Evolutionary conservation across 2,797 vertebrate genomes (phyloP), one percentile per base, ranked within the genome.

Genomic region (Trematomus bernacchii): DNA sequence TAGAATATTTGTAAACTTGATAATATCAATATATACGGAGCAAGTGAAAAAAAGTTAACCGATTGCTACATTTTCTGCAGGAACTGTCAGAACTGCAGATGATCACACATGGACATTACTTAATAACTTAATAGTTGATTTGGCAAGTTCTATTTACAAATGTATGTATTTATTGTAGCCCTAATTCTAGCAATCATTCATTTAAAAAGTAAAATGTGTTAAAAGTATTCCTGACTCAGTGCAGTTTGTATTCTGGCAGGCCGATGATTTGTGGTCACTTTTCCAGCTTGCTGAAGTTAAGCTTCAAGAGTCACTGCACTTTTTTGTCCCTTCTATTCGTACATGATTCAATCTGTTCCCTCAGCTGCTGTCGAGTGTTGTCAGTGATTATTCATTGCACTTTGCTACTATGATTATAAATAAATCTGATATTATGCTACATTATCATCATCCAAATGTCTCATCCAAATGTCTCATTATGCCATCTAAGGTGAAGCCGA

Each of bases 361-460:
- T 54, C 33, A 55, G 33, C 42, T 4, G 58, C 43, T 58, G 19
- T 10, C 61, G n/a, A 73, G 14, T 9, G 4, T n/a, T 16, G 11
- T 58, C 37, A 44, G 23, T 71, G 59, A 47, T 42, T 52, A 30
- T 52, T 23, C 3, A 68, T 60, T 61, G 19, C 21, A 33, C 42
- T 64, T n/a, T 2, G 19, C 54, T 69, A 23, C 47, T 40, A 47
- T 57, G 21, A 67, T 10, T 79, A 85, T 84, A 86, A 86, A 87
- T 85, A 55, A 4, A 60, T 73, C 42, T 66, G 73, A 71, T 23
- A 50, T 53, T 42, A 42, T 64, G 51, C 55, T 58, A n/a, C 50
- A 52, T 67, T n/a, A 66, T 54, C 65, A 50, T 37, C n/a, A 51
- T 82, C 55, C 43, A 63, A 52, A 60, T 23, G 4, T 66, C 23